Conservation (phyloP, 2,888 invertebrate genomes). For the Belgica antarctica region DNA sequence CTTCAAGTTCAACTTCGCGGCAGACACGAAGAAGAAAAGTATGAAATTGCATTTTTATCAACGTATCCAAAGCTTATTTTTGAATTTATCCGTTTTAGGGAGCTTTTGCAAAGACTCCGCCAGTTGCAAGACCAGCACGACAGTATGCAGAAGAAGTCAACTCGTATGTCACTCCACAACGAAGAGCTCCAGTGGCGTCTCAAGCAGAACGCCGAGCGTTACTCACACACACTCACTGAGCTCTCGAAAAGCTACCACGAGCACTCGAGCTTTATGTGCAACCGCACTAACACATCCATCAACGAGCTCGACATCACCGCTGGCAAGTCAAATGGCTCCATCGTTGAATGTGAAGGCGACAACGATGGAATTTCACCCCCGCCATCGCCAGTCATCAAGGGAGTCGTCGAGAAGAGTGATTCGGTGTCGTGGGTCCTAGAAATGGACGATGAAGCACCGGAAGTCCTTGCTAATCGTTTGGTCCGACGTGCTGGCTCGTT, state of each 20-base stretch:
- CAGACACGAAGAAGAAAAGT: constrained; percentile 72
- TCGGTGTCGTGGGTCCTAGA: constrained; percentile 85
- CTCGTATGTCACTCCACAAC: constrained; percentile 75
- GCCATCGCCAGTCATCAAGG: constrained; percentile 73
- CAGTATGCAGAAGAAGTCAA: constrained; percentile 74
- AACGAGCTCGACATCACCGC: background rate
- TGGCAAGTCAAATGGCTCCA: background rate
- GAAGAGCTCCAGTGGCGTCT: constrained; percentile 87
- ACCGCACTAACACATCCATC: background rate
- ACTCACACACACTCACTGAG: constrained; percentile 51
- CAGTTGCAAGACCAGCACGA: constrained; percentile 70
- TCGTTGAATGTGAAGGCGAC: background rate
- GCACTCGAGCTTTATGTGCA: constrained; percentile 44
- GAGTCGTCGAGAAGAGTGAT: constrained; percentile 79
- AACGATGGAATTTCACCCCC: constrained; percentile 59
- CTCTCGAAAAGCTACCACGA: constrained; percentile 48
- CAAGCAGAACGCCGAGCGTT: constrained; percentile 75
- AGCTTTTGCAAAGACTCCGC: constrained; percentile 68
- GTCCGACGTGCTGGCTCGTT: constrained; percentile 67
- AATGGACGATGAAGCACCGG: constrained; percentile 70
- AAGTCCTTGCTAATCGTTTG: constrained; percentile 68
- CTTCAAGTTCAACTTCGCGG: constrained; percentile 70
- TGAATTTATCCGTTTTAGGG: too few relatives aligned
- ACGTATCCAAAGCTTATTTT: too few relatives aligned
- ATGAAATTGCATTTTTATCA: too few relatives aligned